Base-by-base conservation (phyloP, 2,113 vertebrate species). In the Paratilapia polleni region DNA sequence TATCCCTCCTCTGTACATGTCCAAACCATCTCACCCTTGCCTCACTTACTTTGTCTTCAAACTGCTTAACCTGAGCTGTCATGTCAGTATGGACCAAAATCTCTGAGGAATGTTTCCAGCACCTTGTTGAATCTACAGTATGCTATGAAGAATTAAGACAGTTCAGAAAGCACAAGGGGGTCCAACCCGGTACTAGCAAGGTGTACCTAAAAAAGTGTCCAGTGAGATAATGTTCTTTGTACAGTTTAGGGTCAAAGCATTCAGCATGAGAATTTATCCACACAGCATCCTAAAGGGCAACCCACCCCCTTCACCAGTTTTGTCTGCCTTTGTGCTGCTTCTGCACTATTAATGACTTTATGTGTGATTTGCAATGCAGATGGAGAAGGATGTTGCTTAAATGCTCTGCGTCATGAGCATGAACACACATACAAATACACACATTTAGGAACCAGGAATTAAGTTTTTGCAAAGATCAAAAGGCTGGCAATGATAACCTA, bases 281-380 rank as follows among this genome's bases (percentile, higher is more conserved):
- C 17, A 82, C 56, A 19, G 20, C 68, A 17, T 82, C 80, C 58
- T 56, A 75, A 78, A 81, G 88, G 84, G 89, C 86, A 91, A 24
- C 47, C 81, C 84, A 47, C 12, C 73, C 61, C 47, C 8, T 54
- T 75, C 59, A 75, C 64, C 19, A 34, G 3, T 36, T 43, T 78
- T 34, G 22, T 77, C 8, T 68, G 49, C 19, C 15, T 41, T 49
- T 8, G 31, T 52, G 36, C 82, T 77, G 66, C 82, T 78, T 87
- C 79, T 75, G 79, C 49, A 82, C 77, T 87, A 84, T 88, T 87
- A 89, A 82, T 89, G 92, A 90, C 82, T 80, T 80, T 76, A 85
- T 79, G 49, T 89, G 75, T 88, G 87, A 81, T 94, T 91, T 91
- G 91, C 92, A 88, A 84, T 92, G 87, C 88, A 92, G 89, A 94